These are phyloP conservation scores for Epizoanthus ramosus DNA, from an alignment of 92 coral and sea anemone genomes.

Conservation along the genomic window DNA sequence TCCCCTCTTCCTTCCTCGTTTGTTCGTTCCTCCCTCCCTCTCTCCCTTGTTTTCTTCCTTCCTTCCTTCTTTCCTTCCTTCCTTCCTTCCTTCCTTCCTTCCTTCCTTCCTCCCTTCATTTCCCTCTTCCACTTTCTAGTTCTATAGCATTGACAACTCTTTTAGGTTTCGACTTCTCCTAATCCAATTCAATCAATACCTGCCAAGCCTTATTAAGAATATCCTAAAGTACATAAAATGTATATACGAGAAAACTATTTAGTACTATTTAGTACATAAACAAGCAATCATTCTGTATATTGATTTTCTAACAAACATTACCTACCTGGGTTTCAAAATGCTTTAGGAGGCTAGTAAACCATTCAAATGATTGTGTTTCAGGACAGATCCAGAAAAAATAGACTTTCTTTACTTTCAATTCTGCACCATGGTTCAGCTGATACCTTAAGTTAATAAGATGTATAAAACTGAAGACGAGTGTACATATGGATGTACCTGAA, in stretches of 20 bases:
- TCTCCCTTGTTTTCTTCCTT: too few relatives aligned
- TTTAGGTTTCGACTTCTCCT: too few relatives aligned
- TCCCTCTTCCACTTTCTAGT: neutral
- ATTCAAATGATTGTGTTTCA: slow-evolving; percentile 60
- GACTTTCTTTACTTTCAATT: slow-evolving; percentile 52
- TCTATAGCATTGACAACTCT: neutral
- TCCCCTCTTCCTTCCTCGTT: too few relatives aligned
- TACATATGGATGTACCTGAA: slow-evolving; percentile 27
- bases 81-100: neutral
- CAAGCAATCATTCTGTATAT: neutral
- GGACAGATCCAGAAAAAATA: slow-evolving; percentile 70
- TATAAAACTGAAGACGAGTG: slow-evolving; percentile 2
- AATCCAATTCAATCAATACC: too few relatives aligned
- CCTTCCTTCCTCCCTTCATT: too few relatives aligned
- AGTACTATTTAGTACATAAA: too few relatives aligned
- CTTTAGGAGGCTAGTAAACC: slow-evolving; percentile 54
- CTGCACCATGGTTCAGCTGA: slow-evolving; percentile 39
- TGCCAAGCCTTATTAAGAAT: too few relatives aligned
- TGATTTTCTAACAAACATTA: too few relatives aligned
- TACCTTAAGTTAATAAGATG: slow-evolving; percentile 5
- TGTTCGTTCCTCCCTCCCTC: too few relatives aligned
- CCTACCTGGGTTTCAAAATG: slow-evolving; percentile 59
- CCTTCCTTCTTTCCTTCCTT: neutral
- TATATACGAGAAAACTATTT: too few relatives aligned
- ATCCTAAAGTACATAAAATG: too few relatives aligned